Conservation (phyloP, 2,113 vertebrate genomes). For the Phalacrocorax aristotelis region DNA sequence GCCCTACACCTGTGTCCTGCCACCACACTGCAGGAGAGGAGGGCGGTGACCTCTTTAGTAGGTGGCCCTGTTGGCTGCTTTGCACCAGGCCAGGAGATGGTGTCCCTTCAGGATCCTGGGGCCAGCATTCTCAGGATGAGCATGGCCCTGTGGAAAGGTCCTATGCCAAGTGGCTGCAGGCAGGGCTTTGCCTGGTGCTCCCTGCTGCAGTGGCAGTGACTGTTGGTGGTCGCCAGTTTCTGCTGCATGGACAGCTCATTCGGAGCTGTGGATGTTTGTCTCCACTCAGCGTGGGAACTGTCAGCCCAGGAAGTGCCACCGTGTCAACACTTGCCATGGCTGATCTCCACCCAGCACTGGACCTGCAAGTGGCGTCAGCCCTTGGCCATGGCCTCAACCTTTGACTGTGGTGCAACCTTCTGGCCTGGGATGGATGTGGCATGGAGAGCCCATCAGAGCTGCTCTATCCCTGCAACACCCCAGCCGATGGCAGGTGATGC, state of each 20-base stretch:
- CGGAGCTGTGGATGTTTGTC: not conserved
- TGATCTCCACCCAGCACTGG: not conserved
- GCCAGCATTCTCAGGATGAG: not conserved
- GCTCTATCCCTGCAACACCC: not conserved
- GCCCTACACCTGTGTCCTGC: accelerated
- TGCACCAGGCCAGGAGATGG: not conserved
- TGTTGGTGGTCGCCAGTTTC: accelerated
- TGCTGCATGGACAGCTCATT: accelerated
- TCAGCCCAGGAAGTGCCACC: not conserved
- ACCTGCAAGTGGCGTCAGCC: not conserved
- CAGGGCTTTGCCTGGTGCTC: not conserved
- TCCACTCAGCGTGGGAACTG: not conserved
- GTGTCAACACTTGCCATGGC: not conserved
- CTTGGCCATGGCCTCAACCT: not conserved
- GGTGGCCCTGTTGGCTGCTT: not conserved
- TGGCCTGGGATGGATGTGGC: not conserved
- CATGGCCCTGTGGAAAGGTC: not conserved
- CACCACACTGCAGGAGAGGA: accelerated
- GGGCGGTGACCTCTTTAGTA: not conserved
- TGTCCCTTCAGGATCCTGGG: not conserved
- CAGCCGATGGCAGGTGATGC: not conserved
- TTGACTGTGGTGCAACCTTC: accelerated
- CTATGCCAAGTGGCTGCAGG: not conserved
- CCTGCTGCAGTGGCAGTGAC: accelerated
- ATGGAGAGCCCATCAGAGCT: not conserved